Evolutionary conservation across 1,140 invertebrate genomes (phyloP), one percentile per base, ranked within the genome.

Genomic region (Heliconius melpomene): DNA sequence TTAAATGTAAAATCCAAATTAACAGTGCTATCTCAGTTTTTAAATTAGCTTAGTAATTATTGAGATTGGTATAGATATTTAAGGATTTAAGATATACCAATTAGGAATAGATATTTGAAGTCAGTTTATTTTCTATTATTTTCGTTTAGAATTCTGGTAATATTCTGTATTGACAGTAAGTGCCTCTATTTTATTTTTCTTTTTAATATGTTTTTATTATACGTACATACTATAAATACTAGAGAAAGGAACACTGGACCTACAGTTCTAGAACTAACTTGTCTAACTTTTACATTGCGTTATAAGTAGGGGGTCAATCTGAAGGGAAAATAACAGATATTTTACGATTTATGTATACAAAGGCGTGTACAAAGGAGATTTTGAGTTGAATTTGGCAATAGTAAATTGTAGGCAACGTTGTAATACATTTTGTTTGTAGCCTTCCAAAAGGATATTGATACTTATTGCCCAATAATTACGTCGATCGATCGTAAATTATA

Each of bases 271-370:
- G 3, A 9, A 13, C 23, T n/a, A 66, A 13, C 9, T 66, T 5
- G 23, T 9, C n/a, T 16, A 29, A 13, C 9, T 66, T 66, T 66
- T 26, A 66, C 60, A 26, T 66, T 66, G 60, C 60, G 3, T 16
- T 16, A 66, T 16, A 57, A 66, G 60, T 66, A 66, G 9, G 6
- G 60, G 8, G 2, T 60, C 18, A 8, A 66, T 3, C n/a, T 66
- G 60, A 66, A 66, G 26, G 60, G 60, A 66, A 66, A 66, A 66
- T 66, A 66, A 66, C 60, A 66, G 23, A 26, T 66, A 66, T 66
- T 66, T 66, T 26, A 66, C n/a, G 6, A 66, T 66, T 66, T 66
- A 66, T 66, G 60, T 66, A 66, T 23, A 66, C 60, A 66, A 66
- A 29, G 60, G 60, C 60, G 60, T 29, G 11, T 29, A 26, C 60